Conservation (phyloP, 2,888 invertebrate species). For the Linnaemya vulpina region DNA sequence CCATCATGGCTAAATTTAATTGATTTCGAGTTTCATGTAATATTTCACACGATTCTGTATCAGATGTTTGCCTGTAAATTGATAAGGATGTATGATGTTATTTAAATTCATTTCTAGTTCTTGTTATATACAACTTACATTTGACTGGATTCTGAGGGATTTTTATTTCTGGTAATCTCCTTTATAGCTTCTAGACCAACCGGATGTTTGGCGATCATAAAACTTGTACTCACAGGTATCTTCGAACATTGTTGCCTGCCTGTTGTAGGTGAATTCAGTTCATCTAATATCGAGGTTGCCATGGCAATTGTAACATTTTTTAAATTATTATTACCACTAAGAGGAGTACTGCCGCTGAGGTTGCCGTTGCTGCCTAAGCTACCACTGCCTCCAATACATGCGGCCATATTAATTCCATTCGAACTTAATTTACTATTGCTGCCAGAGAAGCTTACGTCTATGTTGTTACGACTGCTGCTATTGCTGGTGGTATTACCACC, state of each 20-base stretch:
- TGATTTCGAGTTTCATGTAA: constrained; percentile 82
- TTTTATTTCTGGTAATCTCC: constrained; percentile 87
- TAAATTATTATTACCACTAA: constrained; percentile 78
- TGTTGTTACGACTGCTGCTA: constrained; percentile 80
- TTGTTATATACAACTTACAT: constrained; percentile 78
- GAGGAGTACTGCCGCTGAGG: constrained; percentile 79
- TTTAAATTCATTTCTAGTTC: neutral
- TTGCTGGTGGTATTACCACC: constrained; percentile 77
- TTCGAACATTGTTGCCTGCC: constrained; percentile 75
- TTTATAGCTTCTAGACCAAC: constrained; percentile 91
- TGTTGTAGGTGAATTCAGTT: constrained; percentile 76
- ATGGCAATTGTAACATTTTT: constrained; percentile 72
- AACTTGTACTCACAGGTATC: constrained; percentile 82
- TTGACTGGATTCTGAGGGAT: constrained; percentile 83
- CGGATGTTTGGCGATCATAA: constrained; percentile 85
- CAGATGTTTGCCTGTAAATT: constrained; percentile 82
- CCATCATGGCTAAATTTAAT: constrained; percentile 78
- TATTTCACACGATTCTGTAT: constrained; percentile 83
- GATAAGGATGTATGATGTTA: neutral
- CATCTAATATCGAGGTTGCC: constrained; percentile 75
- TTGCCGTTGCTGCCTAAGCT: constrained; percentile 79
- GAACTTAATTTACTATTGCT: constrained; percentile 81
- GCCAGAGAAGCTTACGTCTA: constrained; percentile 80
- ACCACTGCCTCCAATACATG: constrained; percentile 74
- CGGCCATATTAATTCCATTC: constrained; percentile 74